Conservation (phyloP, 2,888 invertebrate genomes). For the Helleia helle region DNA sequence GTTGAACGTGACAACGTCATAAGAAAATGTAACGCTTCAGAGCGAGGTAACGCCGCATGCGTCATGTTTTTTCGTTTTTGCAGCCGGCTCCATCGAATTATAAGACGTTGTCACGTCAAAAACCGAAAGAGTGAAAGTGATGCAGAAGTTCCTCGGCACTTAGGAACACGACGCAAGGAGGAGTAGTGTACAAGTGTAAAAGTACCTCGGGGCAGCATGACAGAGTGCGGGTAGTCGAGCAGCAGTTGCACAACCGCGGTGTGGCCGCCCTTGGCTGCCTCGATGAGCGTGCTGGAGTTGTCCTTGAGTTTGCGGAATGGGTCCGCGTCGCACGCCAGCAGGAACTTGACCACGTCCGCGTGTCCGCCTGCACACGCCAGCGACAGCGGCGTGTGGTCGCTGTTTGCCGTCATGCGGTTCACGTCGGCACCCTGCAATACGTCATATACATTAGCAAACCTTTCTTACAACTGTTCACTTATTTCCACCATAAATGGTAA, state of each 20-base stretch:
- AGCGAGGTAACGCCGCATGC: no score
- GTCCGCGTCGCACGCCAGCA: conserved; percentile 94
- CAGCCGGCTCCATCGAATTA: no score
- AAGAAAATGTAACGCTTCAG: no score
- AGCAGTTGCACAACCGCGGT: conserved; percentile 95
- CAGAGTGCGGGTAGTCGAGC: conserved; percentile 93
- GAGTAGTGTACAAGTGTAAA: conserved; percentile 29
- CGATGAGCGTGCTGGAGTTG: conserved; percentile 98
- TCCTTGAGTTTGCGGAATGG: conserved; percentile 98
- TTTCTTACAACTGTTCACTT: no score
- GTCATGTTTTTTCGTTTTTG: no score
- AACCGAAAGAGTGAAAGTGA: no score
- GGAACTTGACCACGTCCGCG: conserved; percentile 91
- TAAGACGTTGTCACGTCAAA: no score
- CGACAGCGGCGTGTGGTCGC: conserved; percentile 97
- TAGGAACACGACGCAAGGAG: no score
- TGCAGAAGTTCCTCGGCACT: no score
- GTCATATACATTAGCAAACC: no score
- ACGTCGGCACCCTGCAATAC: conserved; percentile 52
- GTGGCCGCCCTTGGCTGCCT: conserved; percentile 98
- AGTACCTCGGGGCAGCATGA: conserved; percentile 78
- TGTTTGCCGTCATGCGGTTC: conserved; percentile 86
- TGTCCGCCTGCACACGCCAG: conserved; percentile 98
- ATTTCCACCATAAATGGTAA: no score
- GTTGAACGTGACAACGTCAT: no score